Base-by-base conservation (phyloP, 1,140 invertebrate species). In the Pseudomyrmex dendroicus region DNA sequence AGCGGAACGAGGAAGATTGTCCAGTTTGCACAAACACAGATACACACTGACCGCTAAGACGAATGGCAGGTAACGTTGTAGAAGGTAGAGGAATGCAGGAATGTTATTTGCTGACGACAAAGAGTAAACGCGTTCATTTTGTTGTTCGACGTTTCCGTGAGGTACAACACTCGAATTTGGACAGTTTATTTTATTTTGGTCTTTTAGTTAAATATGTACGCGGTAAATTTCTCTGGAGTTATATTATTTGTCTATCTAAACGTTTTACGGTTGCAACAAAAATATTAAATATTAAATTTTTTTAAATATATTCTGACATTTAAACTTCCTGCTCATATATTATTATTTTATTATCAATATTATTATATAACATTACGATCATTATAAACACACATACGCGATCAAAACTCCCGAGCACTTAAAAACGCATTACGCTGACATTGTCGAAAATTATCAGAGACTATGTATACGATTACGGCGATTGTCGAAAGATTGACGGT, bases 1-100 rank as follows among this genome's bases (percentile, higher is more conserved):
- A 68, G 54, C 52, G 77, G 64, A 85, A 84, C 66, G 52, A 35
- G 57, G 12, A 78, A 59, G 44, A 82, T 74, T 50, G 73, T 86
- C 66, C 80, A 64, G 50, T 59, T 13, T 50, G 9, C 48, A 64
- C 73, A 76, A 84, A 72, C 74, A 78, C 67, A 61, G 44, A 67
- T 83, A 9, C 54, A 25, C 50, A 8, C 46, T 63, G 35, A 56
- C 54, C 2, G 2, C 5, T 17, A 46, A 25, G 50, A 10, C 44
- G n/a, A 9, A 52, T n/a, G 4, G 44, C 15, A 5, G 15, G 63
- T 50, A 22, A 46, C 8, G 4, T 12, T 48, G 17, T 20, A 9
- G 56, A 67, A 74, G 22, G 12, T 56, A 20, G 44, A 22, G 20
- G 12, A 68, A 50, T 35, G 17, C 44, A 25, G 2, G 25, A 68